Conservation (phyloP, 2,113 vertebrate species). For the Pseudopodoces humilis region DNA sequence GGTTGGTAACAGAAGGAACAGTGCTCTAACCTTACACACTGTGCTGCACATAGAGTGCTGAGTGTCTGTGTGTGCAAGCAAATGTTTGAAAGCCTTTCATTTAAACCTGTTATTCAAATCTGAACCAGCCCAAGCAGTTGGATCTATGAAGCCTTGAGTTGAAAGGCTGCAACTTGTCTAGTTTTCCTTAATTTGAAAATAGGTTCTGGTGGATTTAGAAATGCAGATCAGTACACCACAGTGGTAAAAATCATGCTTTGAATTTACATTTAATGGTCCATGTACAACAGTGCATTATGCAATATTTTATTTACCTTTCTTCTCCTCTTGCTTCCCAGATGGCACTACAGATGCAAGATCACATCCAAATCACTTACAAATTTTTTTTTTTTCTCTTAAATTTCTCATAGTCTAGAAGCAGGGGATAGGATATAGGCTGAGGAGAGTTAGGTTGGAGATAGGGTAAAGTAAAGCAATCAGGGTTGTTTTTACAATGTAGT, state of each 20-base stretch:
- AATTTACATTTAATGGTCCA: background rate
- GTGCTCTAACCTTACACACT: background rate
- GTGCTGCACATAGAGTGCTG: background rate
- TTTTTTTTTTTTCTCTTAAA: background rate
- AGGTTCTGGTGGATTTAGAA: background rate
- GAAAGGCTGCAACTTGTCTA: background rate
- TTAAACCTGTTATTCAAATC: background rate
- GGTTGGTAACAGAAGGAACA: background rate
- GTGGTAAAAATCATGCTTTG: background rate
- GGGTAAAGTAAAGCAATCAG: background rate
- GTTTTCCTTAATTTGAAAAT: background rate
- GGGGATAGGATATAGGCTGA: background rate
- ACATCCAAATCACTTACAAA: background rate
- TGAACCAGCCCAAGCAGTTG: background rate
- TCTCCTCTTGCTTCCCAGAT: background rate
- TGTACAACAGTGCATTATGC: background rate
- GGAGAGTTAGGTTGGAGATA: background rate
- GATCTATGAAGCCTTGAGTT: background rate
- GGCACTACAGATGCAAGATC: background rate
- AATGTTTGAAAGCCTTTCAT: background rate
- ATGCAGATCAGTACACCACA: background rate
- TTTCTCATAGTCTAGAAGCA: background rate
- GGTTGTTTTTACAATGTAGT: background rate
- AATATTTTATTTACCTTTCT: background rate
- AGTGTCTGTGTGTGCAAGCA: background rate